Evolutionary conservation across 2,113 vertebrate species (phyloP).

Genomic region (Regulus satrapa): DNA sequence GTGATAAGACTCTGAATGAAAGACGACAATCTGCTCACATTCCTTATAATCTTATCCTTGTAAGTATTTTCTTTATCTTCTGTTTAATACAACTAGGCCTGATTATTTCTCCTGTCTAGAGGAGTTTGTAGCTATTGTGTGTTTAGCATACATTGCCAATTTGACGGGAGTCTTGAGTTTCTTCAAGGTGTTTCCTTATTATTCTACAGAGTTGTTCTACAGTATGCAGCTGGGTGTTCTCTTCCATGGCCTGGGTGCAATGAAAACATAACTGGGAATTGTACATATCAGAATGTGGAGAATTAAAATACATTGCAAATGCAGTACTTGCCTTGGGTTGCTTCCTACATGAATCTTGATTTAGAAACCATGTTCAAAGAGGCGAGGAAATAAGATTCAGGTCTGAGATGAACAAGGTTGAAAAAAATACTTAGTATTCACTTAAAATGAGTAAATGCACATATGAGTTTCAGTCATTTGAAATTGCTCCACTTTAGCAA

Average conservation of each 20-base stretch:
- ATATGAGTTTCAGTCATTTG: background rate
- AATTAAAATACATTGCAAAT: background rate
- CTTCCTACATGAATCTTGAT: background rate
- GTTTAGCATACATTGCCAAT: background rate
- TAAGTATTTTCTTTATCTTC: background rate
- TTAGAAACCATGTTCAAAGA: background rate
- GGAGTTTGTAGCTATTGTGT: background rate
- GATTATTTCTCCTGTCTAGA: background rate
- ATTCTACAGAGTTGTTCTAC: background rate
- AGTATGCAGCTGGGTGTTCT: background rate
- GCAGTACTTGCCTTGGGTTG: background rate
- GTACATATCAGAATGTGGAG: background rate
- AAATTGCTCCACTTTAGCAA: background rate
- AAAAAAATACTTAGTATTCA: background rate
- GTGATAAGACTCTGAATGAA: background rate
- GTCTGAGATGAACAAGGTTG: background rate
- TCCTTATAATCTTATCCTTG: background rate
- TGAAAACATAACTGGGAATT: background rate
- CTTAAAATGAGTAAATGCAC: background rate
- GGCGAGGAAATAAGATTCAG: background rate
- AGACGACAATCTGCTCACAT: background rate
- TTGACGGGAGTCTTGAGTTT: background rate
- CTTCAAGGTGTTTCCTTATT: background rate
- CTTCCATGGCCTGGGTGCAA: background rate
- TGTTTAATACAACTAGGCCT: background rate